Evolutionary conservation across 2,888 invertebrate genomes (phyloP), one percentile per base, ranked within the genome.

Genomic region (Drosophila robusta): DNA sequence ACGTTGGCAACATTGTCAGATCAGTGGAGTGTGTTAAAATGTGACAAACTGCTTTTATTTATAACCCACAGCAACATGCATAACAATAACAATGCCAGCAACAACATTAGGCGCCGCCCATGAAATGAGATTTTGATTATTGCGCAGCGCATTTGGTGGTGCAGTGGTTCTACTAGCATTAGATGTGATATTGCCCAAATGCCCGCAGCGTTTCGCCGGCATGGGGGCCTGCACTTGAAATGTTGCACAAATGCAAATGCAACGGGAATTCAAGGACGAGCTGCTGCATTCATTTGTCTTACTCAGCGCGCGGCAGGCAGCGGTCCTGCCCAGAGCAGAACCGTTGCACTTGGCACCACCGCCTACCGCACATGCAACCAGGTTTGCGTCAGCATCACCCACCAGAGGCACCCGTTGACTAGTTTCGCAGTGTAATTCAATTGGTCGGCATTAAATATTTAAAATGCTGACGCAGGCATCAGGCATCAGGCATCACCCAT

Each of bases 391-490:
- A 61, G 51, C 46, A 41, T 50, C 57, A 22, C 49, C 56, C 52
- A 47, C 36, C 18, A 16, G 32, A 60, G 22, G 36, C 51, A 56
- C 9, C 24, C 38, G 22, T n/a, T 42, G 51, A 36, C 70, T 70
- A 24, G 49, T 46, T 69, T 36, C 42, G 38, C 49, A 34, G 58
- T 54, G 71, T 87, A 87, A 90, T 89, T 89, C 87, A 90, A 90
- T 90, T 87, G 89, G 70, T 67, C 69, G 70, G 68, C 70, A 90
- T 90, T 77, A 90, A 90, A 90, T 90, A 90, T 90, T 89, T 79
- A 90, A 85, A 80, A 70, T 68, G 75, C 71, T 69, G 70, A 67
- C 64, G 47, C 64, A 63, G 62, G 66, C 63, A 56, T 46, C 50
- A 63, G n/a, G n/a, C n/a, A n/a, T n/a, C n/a, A n/a, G n/a, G n/a